phyloP scores from a whole-genome alignment of 2,797 vertebrate genomes.

The Odontamblyopus rebecca region DNA sequence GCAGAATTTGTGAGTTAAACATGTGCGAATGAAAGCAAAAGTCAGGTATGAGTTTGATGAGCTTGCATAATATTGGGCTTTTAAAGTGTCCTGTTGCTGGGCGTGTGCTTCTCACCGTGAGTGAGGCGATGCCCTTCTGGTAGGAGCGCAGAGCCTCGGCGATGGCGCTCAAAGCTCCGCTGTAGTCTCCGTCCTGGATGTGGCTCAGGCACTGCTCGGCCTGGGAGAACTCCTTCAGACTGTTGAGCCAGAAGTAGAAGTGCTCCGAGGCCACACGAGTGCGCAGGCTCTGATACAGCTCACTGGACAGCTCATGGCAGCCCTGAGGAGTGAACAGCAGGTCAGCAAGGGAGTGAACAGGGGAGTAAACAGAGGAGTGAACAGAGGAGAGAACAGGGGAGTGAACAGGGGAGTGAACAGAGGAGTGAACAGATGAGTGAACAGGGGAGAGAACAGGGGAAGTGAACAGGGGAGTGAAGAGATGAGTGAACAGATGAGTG shows the following conservation, averaged over 20 bases:
- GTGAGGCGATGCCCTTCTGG: conserved; percentile 96
- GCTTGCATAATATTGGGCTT: no score
- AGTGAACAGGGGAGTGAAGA: no score
- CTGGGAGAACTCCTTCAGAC: conserved; percentile 96
- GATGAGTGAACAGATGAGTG: no score
- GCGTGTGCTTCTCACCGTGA: conserved; percentile 83
- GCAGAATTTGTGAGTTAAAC: no score
- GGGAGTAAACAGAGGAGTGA: background rate
- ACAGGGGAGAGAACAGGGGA: background rate
- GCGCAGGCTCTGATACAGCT: conserved; percentile 93
- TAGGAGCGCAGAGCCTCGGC: conserved; percentile 93
- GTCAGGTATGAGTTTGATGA: no score
- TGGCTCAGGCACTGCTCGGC: conserved; percentile 91
- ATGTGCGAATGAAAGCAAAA: no score
- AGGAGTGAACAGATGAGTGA: no score
- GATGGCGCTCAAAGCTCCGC: conserved; percentile 89
- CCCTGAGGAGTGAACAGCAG: conserved; percentile 74
- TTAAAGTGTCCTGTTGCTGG: no score
- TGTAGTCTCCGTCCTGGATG: conserved; percentile 87
- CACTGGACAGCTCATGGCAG: conserved; percentile 94
- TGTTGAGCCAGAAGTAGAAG: conserved; percentile 99
- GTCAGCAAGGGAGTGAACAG: background rate
- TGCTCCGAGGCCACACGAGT: conserved; percentile 97
- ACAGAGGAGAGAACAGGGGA: background rate
- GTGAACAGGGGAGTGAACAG: background rate